phyloP scores from a whole-genome alignment of 2,797 vertebrate species.

The Falco cherrug region DNA sequence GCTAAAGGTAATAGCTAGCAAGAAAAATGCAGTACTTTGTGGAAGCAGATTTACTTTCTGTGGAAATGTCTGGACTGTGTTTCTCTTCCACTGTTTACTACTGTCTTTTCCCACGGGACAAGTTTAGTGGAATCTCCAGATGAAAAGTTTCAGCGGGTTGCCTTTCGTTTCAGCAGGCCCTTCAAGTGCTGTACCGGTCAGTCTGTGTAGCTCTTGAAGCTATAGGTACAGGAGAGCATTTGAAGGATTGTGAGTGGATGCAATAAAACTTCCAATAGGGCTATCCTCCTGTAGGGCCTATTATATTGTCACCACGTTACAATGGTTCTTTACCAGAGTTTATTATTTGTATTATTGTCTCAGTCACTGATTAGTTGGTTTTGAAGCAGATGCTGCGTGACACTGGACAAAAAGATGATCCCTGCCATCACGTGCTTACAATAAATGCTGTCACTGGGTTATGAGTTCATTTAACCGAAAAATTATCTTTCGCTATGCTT shows the following conservation, averaged over 20 bases:
- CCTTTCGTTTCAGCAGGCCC: background rate
- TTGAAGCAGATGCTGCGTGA: background rate
- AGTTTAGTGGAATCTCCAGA: slow-evolving; percentile 37
- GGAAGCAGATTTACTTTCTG: slow-evolving; percentile 50
- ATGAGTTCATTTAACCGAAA: background rate
- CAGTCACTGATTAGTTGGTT: background rate
- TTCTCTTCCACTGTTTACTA: slow-evolving; percentile 56
- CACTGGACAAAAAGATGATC: background rate
- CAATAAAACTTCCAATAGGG: background rate
- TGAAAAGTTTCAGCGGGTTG: background rate
- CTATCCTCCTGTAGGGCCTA: background rate
- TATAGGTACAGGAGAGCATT: background rate
- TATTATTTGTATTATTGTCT: background rate
- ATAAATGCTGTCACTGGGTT: background rate
- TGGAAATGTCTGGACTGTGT: slow-evolving; percentile 55
- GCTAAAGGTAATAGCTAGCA: slow-evolving; percentile 58
- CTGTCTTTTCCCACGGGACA: slow-evolving; percentile 11
- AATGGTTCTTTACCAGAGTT: background rate
- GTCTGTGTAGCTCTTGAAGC: background rate
- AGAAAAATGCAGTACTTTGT: slow-evolving; percentile 7
- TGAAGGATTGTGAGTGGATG: background rate
- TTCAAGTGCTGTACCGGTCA: background rate
- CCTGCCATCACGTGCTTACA: background rate
- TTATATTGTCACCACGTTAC: background rate
- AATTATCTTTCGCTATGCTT: background rate